Evolutionary conservation across 2,797 vertebrate genomes (phyloP), one percentile per base, ranked within the genome.

Genomic region (Pampus argenteus): DNA sequence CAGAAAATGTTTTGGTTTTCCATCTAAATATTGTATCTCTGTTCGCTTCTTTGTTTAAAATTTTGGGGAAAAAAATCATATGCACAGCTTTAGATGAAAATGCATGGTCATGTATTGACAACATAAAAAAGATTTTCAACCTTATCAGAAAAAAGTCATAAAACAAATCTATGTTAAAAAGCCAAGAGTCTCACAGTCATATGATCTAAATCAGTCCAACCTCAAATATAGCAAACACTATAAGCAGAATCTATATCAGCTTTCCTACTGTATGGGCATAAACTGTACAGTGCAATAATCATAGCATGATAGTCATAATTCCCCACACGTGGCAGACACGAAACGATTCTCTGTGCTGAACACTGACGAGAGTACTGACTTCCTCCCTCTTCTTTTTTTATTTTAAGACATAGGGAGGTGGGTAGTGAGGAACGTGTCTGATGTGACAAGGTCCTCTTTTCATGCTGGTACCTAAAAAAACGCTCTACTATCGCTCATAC

Each of bases 371-470:
- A 76, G 54, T 55, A 50, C 62, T 67, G 65, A 64, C 22, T 79
- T 71, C 23, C 51, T 60, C 65, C 15, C 58, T 62, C 67, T 70
- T 52, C 59, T 71, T 60, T 58, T 54, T 91, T 88, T 94, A 94
- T 94, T 94, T 94, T 92, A 78, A 86, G 90, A 76, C 59, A 26
- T 59, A 36, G 58, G n/a, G 42, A 23, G 29, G 78, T 23, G 65
- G 73, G 63, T 23, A 62, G 65, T 25, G 63, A 88, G 83, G 90
- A 94, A 93, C 94, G 78, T 60, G 54, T 52, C 71, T 79, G 83
- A 81, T 86, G 90, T 84, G 74, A 89, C 76, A 66, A 84, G 87
- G 79, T 67, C 78, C 71, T 82, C 63, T 79, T 86, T 81, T 87
- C 88, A 86, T 70, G 85, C 82, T 42, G 73, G 84, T 84, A 86